These are phyloP conservation scores for Ammodytes marinus DNA, from an alignment of 2,113 vertebrate species.

Conservation along the genomic window DNA sequence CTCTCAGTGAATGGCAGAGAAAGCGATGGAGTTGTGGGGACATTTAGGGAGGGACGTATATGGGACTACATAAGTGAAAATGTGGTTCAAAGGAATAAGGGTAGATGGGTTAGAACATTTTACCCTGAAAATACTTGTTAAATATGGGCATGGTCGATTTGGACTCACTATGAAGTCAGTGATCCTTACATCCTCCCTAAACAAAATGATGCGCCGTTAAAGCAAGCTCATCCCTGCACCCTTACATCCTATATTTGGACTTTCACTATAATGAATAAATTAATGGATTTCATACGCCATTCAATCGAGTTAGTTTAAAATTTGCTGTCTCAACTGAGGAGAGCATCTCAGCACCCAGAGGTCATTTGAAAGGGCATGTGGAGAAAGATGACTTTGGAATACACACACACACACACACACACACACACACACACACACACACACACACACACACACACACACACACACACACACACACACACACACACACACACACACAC, in stretches of 20 bases:
- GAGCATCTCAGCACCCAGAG: slow-evolving; percentile 20
- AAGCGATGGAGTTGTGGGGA: slow-evolving; percentile 3
- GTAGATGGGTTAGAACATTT: not conserved
- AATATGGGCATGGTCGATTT: not conserved
- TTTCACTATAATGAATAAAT: not conserved
- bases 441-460: slow-evolving; percentile 7
- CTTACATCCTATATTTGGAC: not conserved
- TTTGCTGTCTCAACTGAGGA: not conserved
- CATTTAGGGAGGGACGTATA: not conserved
- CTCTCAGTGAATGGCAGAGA: slow-evolving; percentile 50
- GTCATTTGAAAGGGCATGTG: slow-evolving; percentile 39
- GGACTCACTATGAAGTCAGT: not conserved
- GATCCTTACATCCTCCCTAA: not conserved
- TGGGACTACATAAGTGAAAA: not conserved
- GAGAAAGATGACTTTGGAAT: slow-evolving; percentile 21
- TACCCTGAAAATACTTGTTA: not conserved
- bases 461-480: not conserved
- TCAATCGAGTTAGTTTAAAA: not conserved
- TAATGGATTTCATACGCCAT: not conserved
- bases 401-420: not conserved
- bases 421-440: not conserved
- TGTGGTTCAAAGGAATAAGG: not conserved
- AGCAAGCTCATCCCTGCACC: not conserved
- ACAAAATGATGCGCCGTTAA: not conserved
- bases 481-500: too few species aligned